Conservation (phyloP, 2,113 vertebrate species). For the Anarhynchus alexandrinus region DNA sequence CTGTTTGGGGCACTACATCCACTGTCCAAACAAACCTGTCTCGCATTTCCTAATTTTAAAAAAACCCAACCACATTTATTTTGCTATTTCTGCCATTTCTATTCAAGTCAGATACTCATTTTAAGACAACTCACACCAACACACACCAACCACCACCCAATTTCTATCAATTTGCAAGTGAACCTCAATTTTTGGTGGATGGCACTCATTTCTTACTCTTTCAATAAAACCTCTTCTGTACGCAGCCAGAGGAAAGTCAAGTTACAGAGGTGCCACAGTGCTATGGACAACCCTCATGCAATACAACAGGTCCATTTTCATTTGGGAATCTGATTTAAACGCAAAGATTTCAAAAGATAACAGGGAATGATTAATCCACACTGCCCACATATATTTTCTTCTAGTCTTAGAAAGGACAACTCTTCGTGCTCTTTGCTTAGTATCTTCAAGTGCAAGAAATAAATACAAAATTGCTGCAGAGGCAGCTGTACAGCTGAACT, state of each 20-base stretch:
- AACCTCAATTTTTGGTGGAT: background rate
- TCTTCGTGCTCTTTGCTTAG: background rate
- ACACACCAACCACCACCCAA: background rate
- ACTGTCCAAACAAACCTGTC: background rate
- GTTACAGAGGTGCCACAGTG: background rate
- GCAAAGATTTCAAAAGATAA: background rate
- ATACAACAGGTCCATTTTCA: background rate
- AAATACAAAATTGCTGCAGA: background rate
- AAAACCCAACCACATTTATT: fast-evolving
- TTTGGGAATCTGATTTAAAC: background rate
- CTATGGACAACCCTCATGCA: background rate
- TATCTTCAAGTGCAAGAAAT: background rate
- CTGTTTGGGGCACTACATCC: background rate
- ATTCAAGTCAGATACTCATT: background rate
- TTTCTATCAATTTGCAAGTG: background rate
- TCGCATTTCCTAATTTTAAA: background rate
- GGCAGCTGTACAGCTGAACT: background rate
- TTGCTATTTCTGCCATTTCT: background rate
- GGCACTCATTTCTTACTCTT: background rate
- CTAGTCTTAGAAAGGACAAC: background rate
- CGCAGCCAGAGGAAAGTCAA: background rate
- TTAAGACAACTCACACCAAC: background rate
- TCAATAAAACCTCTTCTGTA: background rate
- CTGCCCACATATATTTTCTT: background rate
- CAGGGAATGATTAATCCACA: background rate